Percentiles rank a stretch among this genome's conserved stretches.
Evolutionary conservation across 2,797 vertebrate species (phyloP).

Genomic region (Spatula versicolor): DNA sequence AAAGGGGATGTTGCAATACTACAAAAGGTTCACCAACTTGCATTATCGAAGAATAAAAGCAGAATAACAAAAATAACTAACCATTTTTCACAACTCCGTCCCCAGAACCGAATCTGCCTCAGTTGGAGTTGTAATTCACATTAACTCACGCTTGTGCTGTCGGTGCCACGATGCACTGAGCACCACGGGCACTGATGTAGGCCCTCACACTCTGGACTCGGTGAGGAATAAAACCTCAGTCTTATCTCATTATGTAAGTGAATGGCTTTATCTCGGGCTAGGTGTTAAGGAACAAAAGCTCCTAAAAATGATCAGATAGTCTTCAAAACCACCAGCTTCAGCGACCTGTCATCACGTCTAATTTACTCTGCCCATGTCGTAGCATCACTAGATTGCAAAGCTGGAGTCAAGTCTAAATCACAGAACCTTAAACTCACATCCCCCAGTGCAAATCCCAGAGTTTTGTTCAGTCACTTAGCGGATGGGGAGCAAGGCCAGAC

Average conservation of each 20-base stretch:
- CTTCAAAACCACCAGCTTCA: neutral
- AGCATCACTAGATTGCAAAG: neutral
- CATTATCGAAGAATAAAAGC: neutral
- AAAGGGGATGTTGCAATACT: neutral
- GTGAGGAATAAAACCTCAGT: neutral
- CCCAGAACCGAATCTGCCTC: neutral
- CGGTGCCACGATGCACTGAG: neutral
- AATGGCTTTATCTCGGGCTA: neutral
- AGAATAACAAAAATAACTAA: neutral
- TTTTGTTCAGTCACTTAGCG: fast-evolving
- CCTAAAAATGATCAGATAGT: neutral
- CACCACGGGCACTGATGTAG: neutral
- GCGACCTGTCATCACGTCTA: neutral
- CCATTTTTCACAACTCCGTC: neutral
- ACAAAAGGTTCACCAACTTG: neutral
- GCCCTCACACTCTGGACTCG: neutral
- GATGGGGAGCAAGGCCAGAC: fast-evolving
- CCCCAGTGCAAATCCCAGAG: neutral
- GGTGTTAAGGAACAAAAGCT: neutral
- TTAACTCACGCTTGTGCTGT: neutral
- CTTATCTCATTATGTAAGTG: neutral
- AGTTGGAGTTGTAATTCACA: neutral
- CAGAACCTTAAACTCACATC: neutral
- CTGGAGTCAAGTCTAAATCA: neutral
- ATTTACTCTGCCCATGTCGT: neutral